Evolutionary conservation across 2,888 invertebrate genomes (phyloP).

Genomic region (Ophioninae sp.): DNA sequence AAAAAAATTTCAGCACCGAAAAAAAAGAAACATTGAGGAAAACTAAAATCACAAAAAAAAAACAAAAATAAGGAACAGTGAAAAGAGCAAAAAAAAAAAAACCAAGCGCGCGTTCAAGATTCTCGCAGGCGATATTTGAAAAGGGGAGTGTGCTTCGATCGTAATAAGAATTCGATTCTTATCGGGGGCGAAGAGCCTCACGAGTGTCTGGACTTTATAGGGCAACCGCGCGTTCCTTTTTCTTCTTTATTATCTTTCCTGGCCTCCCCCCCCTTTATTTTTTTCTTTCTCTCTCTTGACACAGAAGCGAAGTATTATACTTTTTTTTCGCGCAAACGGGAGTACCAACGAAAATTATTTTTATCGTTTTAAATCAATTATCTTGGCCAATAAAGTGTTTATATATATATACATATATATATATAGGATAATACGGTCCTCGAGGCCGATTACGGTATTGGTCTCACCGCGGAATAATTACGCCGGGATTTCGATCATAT

Average conservation of each 20-base stretch:
- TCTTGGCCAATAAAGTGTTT: slow-evolving; percentile 56
- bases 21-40: background rate
- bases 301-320: slow-evolving; percentile 9
- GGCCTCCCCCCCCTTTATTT: background rate
- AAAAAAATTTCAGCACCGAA: background rate
- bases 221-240: background rate
- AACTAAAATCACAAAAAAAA: background rate
- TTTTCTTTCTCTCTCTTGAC: background rate
- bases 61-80: slow-evolving; percentile 9
- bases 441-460: slow-evolving; percentile 17
- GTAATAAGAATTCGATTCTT: slow-evolving; percentile 61
- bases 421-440: background rate
- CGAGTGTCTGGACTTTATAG: slow-evolving; percentile 49
- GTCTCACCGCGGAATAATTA: slow-evolving; percentile 49
- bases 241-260: slow-evolving; percentile 15
- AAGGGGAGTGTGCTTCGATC: slow-evolving; percentile 39
- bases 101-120: background rate
- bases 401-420: slow-evolving; percentile 3
- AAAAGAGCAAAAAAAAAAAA: background rate
- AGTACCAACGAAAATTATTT: slow-evolving; percentile 48
- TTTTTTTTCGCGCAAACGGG: slow-evolving; percentile 10
- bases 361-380: slow-evolving; percentile 61
- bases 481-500: slow-evolving; percentile 45
- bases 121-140: background rate
- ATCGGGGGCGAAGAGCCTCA: slow-evolving; percentile 38